Evolutionary conservation across 2,113 vertebrate genomes (phyloP), one percentile per base, ranked within the genome.

Genomic region (Nerophis lumbriciformis): DNA sequence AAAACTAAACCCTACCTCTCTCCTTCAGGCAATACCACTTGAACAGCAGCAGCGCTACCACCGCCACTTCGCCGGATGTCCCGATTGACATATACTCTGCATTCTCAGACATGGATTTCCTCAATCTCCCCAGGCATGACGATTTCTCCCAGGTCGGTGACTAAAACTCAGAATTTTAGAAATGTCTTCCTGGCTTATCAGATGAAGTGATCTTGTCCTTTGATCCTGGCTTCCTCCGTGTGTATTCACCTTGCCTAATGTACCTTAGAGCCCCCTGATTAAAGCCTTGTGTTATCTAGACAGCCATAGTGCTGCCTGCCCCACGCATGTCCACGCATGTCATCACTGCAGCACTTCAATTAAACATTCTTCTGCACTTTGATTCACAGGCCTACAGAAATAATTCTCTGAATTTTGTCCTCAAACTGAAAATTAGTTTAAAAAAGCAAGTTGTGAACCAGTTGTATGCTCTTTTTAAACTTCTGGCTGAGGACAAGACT

Each of bases 71-170:
- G 56, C 73, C 83, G 35, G 90, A 90, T 69, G 83, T 86, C 83
- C 83, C 76, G 71, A 85, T 88, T 84, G 90, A 90, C 55, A 70
- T 89, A 63, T 87, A 78, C 71, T 71, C 82, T 9, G 69, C 78
- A 60, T 85, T 89, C 51, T 11, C 79, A 47, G 86, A 87, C 5
- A 48, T 90, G 56, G 84, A 90, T 71, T 81, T 91, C 65, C 64
- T 85, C 61, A 77, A 39, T 71, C 73, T 85, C 49, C 69, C 79
- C 12, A 63, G 82, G 38, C 86, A 85, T 62, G 89, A 81, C 78
- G 89, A 89, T 66, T 83, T 90, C 66, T 8, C 84, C 64, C 85
- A 85, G 88, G 91, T 92, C 65, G n/a, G 86, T 84, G 38, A 57
- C 19, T 9, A 12, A 9, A 11, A 8, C n/a, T n/a, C 7, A 8